Percentiles rank a stretch among this genome's conserved stretches.
phyloP scores from a whole-genome alignment of 2,888 invertebrate species.

The Agonopterix heracliana region DNA sequence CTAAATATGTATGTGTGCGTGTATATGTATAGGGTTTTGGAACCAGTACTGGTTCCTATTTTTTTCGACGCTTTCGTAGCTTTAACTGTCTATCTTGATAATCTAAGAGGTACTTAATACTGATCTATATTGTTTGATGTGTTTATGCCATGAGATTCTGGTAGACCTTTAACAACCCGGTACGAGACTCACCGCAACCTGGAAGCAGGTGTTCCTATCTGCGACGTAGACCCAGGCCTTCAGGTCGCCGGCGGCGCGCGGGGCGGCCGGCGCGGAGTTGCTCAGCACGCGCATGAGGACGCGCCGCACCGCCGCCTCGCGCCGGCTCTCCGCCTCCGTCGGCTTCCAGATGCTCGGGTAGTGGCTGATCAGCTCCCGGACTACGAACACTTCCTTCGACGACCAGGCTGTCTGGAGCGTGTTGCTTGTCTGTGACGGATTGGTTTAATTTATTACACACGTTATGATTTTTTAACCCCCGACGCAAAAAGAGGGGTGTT shows the following conservation, averaged over 20 bases:
- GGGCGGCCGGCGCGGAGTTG: slow-evolving; percentile 69
- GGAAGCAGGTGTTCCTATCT: slow-evolving; percentile 71
- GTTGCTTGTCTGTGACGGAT: slow-evolving; percentile 39
- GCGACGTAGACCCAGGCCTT: slow-evolving; percentile 86
- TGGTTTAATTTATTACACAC: too few species aligned
- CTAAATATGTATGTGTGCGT: too few species aligned
- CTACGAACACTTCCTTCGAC: slow-evolving; percentile 82
- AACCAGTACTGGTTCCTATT: too few species aligned
- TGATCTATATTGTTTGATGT: too few species aligned
- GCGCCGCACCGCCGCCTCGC: slow-evolving; percentile 84
- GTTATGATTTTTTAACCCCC: too few species aligned
- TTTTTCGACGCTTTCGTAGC: too few species aligned
- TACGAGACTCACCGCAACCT: slow-evolving; percentile 75
- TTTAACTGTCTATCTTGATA: too few species aligned
- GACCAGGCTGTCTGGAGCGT: slow-evolving; percentile 77
- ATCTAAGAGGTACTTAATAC: too few species aligned
- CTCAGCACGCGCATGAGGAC: slow-evolving; percentile 83
- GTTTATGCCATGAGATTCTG: too few species aligned
- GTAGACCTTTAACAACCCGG: too few species aligned
- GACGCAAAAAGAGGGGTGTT: too few species aligned
- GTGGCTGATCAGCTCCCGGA: slow-evolving; percentile 84
- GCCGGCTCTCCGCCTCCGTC: slow-evolving; percentile 82
- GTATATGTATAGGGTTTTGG: too few species aligned
- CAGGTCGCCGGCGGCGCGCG: slow-evolving; percentile 85
- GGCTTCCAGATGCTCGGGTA: slow-evolving; percentile 89